Evolutionary conservation across 2,888 invertebrate species (phyloP), one percentile per base, ranked within the genome.

Genomic region (Andrena haemorrhoa): DNA sequence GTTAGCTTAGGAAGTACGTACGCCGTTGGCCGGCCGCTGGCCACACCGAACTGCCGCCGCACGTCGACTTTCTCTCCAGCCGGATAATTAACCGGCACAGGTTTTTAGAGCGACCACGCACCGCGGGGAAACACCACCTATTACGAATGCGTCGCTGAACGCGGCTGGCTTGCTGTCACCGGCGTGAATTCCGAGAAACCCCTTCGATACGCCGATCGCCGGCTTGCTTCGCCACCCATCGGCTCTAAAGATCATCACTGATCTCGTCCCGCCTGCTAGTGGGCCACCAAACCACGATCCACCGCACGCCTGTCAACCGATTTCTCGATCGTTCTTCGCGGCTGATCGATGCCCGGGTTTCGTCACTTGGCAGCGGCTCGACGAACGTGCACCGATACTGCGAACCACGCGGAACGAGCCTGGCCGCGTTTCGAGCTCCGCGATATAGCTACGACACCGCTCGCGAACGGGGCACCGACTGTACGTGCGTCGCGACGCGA

Each of bases 401-500:
- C 6, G 12, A 8, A 47, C 75, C 33, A 6, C 33, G 71, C 10
- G 4, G 23, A 71, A 2, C 49, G 51, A 71, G 49, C 16, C 23
- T 65, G 35, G 20, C 63, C 78, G 56, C 31, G 20, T 64, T 51
- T 69, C 29, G 56, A 33, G 51, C 26, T 16, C 33, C n/a, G 47
- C 41, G 53, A 66, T 47, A 51, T 58, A 26, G 68, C 26, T 51
- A 84, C 72, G 60, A 83, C 29, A 51, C 68, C 61, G 71, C 70
- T 79, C 73, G 73, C 70, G 75, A 64, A 80, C 76, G 64, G 47
- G 74, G 26, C 65, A 74, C 79, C 69, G 86, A 80, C 83, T 83
- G 74, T 83, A 75, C 60, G 63, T 73, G 68, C 72, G 69, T 70
- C 75, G 82, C 84, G 74, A 86, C 79, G 76, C 83, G 86, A 85